Base-by-base conservation (phyloP, 2,888 invertebrate species). In the Lutraria lutraria region DNA sequence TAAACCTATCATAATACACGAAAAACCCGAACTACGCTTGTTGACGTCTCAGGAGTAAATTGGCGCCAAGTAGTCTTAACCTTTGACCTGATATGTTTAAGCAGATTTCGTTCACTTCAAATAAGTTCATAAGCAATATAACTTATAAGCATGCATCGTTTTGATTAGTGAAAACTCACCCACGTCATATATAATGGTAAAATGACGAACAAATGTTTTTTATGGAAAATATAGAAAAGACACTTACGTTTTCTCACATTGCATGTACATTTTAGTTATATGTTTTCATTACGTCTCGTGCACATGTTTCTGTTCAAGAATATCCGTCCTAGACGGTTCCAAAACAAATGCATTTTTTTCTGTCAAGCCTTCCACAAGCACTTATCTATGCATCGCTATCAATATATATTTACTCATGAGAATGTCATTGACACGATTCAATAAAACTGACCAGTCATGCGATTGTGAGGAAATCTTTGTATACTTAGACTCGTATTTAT, bases 11-110 rank as follows among this genome's bases (percentile, higher is more conserved):
- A 76, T 19, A 76, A 76, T 15, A 31, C 76, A 19, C 72, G 21
- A 56, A 76, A 76, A 76, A 31, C 16, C 19, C 34, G 3, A 34
- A 34, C 34, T 76, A 31, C 16, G 72, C 29, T 76, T 15, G 3
- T 76, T 76, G 31, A 76, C 31, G 34, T 31, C 29, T 8, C 34
- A 76, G 16, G 15, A 34, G 31, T 34, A 76, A 76, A 76, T 76
- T 76, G 76, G 76, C 76, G 76, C 76, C 76, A 76, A 76, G 31
- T 19, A 76, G 76, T 76, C 31, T 76, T 76, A 31, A 76, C 76
- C 76, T 31, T 31, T 76, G 76, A 76, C 76, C 76, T 31, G 0
- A 43, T 43, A 43, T 34, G 76, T 76, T 16, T 76, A 25, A 76
- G 63, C 63, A 68, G 25, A 6, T 25, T 4, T 56, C 12, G 25